Evolutionary conservation across 35 echinoderm and acorn worm genomes (phyloP), one percentile per base, ranked within the genome.

Genomic region (Diadema setosum): DNA sequence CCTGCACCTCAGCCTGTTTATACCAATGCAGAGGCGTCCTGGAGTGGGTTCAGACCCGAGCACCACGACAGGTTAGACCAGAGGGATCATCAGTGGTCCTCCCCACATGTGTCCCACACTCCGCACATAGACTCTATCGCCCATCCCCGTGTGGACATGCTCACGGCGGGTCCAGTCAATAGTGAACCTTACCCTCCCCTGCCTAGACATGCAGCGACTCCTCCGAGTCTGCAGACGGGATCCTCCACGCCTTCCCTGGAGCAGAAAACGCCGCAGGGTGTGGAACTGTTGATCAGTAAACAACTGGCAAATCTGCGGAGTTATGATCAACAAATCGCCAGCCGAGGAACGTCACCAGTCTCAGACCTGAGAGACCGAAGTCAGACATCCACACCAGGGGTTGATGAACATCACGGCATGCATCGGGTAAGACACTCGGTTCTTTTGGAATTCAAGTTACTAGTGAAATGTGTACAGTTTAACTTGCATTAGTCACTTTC

Each of bases 271-370:
- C 37, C 73, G 11, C 73, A 78, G 24, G 73, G 73, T 17, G 73
- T 78, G 24, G 73, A 78, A 78, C 73, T 78, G 34, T 78, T 87
- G 44, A 87, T 87, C 9, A 87, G 63, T 48, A 87, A 70, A 42
- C 61, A 70, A 23, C 42, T 87, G 65, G 41, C 65, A 0, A 87
- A 87, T 48, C 85, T 87, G 12, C 61, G 85, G 39, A 87, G 75
- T 65, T 78, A 78, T 20, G 73, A 78, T 32, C 73, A 78, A 41
- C 73, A 78, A 21, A 78, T 41, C 44, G 33, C 35, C 29, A 78
- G 73, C 37, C 39, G 73, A 44, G 73, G 37, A 41, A 25, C 40
- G 34, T 78, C 73, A 1, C 73, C 73, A 9, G 24, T 42, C 40
- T 78, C 73, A 21, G 73, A 78, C 44, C 24, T 44, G 35, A 78